Conservation (phyloP, 2,888 invertebrate genomes). For the Hermodice carunculata region DNA sequence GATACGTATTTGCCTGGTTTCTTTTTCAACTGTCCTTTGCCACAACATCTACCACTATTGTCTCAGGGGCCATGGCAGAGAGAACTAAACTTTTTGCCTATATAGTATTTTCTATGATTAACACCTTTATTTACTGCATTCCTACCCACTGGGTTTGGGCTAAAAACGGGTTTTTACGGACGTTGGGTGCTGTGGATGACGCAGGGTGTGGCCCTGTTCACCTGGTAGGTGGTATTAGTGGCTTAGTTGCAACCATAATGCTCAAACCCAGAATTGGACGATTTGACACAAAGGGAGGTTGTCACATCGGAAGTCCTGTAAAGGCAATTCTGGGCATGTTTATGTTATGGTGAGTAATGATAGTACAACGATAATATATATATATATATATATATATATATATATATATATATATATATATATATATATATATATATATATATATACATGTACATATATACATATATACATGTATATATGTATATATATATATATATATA, state of each 20-base stretch:
- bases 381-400: too few species aligned
- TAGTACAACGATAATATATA: too few species aligned
- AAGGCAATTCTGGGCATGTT: constrained; percentile 57
- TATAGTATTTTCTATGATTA: constrained; percentile 58
- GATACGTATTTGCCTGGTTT: constrained; percentile 24
- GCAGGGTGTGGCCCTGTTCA: constrained; percentile 43
- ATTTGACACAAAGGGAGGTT: constrained; percentile 70
- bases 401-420: too few species aligned
- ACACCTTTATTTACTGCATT: constrained; percentile 71
- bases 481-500: too few species aligned
- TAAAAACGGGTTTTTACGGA: constrained; percentile 45
- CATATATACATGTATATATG: too few species aligned
- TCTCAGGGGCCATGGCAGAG: constrained; percentile 66
- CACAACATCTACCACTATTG: constrained; percentile 79
- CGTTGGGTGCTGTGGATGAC: constrained; percentile 39
- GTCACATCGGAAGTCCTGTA: constrained; percentile 31
- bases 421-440: too few species aligned
- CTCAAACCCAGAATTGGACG: constrained; percentile 84
- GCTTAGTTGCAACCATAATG: constrained; percentile 90
- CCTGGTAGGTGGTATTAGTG: constrained; percentile 79
- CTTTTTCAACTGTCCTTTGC: constrained; percentile 78
- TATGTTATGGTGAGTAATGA: constrained; percentile 54
- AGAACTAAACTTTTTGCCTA: constrained; percentile 61
- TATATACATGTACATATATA: too few species aligned
- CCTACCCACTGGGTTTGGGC: constrained; percentile 51